phyloP scores from a whole-genome alignment of 2,113 vertebrate genomes.

The Apistogramma diplotaenia region DNA sequence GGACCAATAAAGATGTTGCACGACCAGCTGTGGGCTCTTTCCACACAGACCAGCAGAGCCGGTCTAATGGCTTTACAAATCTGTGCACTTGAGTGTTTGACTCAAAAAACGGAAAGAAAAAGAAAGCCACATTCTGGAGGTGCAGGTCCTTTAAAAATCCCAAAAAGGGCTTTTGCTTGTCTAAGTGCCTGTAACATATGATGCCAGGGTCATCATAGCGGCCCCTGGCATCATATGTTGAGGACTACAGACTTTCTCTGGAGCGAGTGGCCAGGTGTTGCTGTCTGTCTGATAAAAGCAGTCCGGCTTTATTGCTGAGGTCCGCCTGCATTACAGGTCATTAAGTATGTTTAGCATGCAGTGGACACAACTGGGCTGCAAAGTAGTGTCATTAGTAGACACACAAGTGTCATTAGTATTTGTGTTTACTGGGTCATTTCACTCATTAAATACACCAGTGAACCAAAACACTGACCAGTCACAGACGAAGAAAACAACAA shows the following conservation, averaged over 20 bases:
- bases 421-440: neutral
- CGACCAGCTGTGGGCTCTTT: slow-evolving; percentile 57
- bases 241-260: neutral
- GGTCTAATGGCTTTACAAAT: neutral
- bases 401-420: neutral
- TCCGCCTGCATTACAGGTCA: neutral
- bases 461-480: neutral
- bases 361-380: neutral
- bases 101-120: neutral
- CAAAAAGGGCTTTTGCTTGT: neutral
- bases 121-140: neutral
- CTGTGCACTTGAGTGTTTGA: neutral
- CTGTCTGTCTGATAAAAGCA: slow-evolving; percentile 17
- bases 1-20: slow-evolving; percentile 61
- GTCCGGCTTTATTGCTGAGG: neutral
- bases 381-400: neutral
- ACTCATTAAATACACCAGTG: neutral
- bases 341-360: neutral
- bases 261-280: slow-evolving; percentile 4
- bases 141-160: neutral
- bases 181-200: neutral
- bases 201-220: neutral
- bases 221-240: neutral
- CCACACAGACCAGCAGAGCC: slow-evolving; percentile 24
- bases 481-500: neutral